Base-by-base conservation (phyloP, 2,113 vertebrate species). In the Chrysochloris asiatica region DNA sequence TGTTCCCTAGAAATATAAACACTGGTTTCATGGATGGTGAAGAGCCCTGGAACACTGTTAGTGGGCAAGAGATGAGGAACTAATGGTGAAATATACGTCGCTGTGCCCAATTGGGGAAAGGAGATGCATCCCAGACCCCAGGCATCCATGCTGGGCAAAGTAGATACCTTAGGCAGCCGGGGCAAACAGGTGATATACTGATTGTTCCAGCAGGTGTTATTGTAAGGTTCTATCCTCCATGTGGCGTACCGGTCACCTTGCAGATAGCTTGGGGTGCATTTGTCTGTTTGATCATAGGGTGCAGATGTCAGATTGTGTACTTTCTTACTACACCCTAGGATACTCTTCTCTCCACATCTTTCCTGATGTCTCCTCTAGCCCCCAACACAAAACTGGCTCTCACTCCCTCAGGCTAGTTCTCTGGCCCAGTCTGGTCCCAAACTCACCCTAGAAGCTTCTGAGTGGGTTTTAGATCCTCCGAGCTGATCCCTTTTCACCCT, bases 151-250 rank as follows among this genome's bases (percentile, higher is more conserved):
- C n/a, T 41, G 45, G 63, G 52, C 36, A 80, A 9, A 30, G 63
- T 21, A 36, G 52, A 14, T 95, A 98, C 97, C 98, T 96, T 96
- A 85, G 95, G 89, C 21, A 95, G 95, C 36, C 45, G 88, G 0
- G 95, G 96, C 45, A 97, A 94, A 89, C 75, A 95, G 26, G 88
- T 92, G 71, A 78, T 69, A 12, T 96, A 88, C 83, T n/a, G n/a
- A n/a, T 91, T 96, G 84, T 94, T 96, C 94, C 95, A 97, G 50
- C 65, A 81, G 3, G 67, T 3, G 0, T 86, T 96, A 91, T 76
- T 95, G 93, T 90, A 96, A 36, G 97, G 96, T 47, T 12, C 52
- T 0, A 83, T 96, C 89, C 83, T 96, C 97, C 97, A 96, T 0
- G 83, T 81, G 47, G 83, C 50, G 33, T 90, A 94, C 45, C 13